Conservation (phyloP, 2,113 vertebrate species). For the Datnioides undecimradiatus region DNA sequence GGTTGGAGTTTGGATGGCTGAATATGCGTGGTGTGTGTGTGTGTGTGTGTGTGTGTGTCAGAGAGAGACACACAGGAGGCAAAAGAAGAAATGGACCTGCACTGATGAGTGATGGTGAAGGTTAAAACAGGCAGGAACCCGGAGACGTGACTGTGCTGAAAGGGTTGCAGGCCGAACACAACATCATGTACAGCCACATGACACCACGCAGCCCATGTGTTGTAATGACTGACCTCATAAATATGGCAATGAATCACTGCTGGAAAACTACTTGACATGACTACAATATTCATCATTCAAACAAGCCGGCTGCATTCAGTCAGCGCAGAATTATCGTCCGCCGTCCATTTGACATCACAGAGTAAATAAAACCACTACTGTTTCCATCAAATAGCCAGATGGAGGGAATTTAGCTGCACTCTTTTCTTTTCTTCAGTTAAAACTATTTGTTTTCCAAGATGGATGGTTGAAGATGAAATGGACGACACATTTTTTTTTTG, state of each 20-base stretch:
- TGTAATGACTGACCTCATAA: constrained; percentile 44
- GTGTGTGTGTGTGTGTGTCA: too few relatives aligned
- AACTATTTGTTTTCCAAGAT: background rate
- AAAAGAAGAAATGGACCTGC: background rate
- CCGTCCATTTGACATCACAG: background rate
- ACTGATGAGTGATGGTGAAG: constrained; percentile 41
- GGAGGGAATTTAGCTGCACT: background rate
- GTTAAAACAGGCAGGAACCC: constrained; percentile 12
- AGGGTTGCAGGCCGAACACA: background rate
- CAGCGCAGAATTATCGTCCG: background rate
- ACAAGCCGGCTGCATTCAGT: background rate
- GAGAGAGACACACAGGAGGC: background rate
- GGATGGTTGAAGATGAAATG: background rate
- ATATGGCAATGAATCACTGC: constrained; percentile 36
- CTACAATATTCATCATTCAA: constrained; percentile 44
- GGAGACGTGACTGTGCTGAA: constrained; percentile 1
- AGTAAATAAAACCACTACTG: background rate
- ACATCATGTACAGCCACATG: constrained; percentile 20
- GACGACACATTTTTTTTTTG: background rate
- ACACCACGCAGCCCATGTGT: background rate
- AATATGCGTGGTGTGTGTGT: too few relatives aligned
- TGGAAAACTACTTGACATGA: constrained; percentile 26
- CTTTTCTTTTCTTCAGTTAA: background rate
- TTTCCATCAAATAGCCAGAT: background rate
- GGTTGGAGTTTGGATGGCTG: too few relatives aligned